A percentile compares a stretch with the other conserved stretches of the same genome.
Conservation (phyloP, 1,140 invertebrate genomes). For the Portunus trituberculatus region DNA sequence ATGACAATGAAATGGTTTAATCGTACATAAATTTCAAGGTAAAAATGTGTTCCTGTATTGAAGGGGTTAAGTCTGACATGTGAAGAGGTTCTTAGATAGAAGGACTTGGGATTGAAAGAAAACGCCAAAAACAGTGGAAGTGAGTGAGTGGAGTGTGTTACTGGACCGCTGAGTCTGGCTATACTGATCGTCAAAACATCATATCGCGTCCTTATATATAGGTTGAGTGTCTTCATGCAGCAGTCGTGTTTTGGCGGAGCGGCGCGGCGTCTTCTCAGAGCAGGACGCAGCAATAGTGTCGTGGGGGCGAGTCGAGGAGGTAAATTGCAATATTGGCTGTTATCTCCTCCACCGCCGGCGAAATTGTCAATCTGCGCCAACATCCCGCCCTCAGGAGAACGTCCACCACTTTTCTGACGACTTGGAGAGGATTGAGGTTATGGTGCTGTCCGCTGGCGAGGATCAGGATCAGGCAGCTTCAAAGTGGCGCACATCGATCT, state of each 20-base stretch:
- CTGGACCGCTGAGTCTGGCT: no score
- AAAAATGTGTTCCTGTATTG: no score
- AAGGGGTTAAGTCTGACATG: no score
- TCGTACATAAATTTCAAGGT: no score
- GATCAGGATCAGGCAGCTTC: constrained; percentile 17
- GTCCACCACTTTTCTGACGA: constrained; percentile 18
- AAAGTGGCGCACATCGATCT: background rate
- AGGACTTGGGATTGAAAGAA: no score
- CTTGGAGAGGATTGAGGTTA: constrained; percentile 2
- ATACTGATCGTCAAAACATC: no score
- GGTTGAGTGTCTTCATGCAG: no score
- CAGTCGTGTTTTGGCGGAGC: background rate
- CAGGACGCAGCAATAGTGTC: background rate
- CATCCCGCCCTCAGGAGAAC: constrained; percentile 6
- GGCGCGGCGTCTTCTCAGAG: background rate
- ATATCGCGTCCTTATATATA: no score
- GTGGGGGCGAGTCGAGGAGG: background rate
- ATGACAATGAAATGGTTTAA: no score
- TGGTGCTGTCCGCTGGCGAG: background rate
- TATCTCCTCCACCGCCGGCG: constrained; percentile 7
- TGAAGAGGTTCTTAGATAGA: no score
- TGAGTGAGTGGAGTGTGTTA: no score
- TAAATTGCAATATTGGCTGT: constrained; percentile 23
- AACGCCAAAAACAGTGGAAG: no score
- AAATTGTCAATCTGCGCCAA: constrained; percentile 12